Evolutionary conservation across 1,140 invertebrate species (phyloP).

Genomic region (Drosophila nigrodunni): DNA sequence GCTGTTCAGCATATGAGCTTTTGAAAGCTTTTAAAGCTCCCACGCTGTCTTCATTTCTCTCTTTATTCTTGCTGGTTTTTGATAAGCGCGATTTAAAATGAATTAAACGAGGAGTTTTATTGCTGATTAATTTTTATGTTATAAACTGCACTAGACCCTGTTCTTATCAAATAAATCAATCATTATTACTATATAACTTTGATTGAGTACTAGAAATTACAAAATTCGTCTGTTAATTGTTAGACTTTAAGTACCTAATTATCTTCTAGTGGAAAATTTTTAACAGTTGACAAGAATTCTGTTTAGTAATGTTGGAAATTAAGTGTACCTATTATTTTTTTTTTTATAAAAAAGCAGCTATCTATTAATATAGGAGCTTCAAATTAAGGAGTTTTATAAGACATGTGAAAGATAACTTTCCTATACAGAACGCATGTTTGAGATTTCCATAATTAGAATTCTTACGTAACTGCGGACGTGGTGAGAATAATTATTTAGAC

Average conservation of each 20-base stretch:
- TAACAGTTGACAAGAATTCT: neutral
- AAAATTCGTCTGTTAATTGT: neutral
- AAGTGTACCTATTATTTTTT: neutral
- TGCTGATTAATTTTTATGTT: neutral
- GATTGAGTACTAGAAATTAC: neutral
- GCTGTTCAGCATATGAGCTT: neutral
- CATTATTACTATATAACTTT: neutral
- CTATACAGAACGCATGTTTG: neutral
- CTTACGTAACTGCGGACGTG: conserved; percentile 27
- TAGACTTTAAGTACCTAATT: neutral
- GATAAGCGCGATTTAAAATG: neutral
- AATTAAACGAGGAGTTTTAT: neutral
- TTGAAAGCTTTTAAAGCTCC: conserved; percentile 1
- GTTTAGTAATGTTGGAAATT: neutral
- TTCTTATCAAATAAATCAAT: neutral
- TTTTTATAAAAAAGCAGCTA: neutral
- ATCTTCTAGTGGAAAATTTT: neutral
- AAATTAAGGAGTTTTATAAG: neutral
- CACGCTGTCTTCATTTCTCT: neutral
- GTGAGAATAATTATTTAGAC: neutral
- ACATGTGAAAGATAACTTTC: neutral
- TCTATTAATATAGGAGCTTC: neutral
- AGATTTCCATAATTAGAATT: neutral
- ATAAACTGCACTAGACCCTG: neutral
- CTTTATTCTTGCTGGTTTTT: conserved; percentile 15